A percentile compares a stretch with the other conserved stretches of the same genome.
Conservation (phyloP, 2,888 invertebrate species). For the Linnaemya tessellans region DNA sequence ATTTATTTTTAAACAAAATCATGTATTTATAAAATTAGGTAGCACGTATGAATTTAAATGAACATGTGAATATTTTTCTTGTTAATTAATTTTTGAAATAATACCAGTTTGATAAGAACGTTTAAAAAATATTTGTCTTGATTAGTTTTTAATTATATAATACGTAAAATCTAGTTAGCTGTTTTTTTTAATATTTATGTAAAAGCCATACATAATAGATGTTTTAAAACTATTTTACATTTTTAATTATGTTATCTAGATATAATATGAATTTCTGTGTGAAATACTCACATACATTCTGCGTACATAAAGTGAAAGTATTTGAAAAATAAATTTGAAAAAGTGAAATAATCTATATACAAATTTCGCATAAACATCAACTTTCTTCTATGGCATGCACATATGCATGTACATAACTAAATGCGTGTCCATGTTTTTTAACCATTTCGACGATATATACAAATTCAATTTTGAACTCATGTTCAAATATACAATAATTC, state of each 20-base stretch:
- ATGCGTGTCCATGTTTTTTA: too few relatives aligned
- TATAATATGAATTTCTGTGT: conserved; percentile 18
- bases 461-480: too few relatives aligned
- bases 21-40: conserved; percentile 49
- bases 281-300: conserved; percentile 7
- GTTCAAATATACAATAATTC: too few relatives aligned
- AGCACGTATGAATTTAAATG: conserved; percentile 37
- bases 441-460: too few relatives aligned
- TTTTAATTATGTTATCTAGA: conserved; percentile 20
- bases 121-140: conserved; percentile 8
- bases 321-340: background rate
- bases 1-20: background rate
- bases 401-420: background rate
- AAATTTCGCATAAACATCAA: background rate
- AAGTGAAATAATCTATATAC: background rate
- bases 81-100: conserved; percentile 52
- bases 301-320: conserved; percentile 11
- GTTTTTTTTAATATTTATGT: conserved; percentile 5
- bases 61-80: conserved; percentile 42
- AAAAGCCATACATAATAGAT: conserved; percentile 26
- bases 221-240: conserved; percentile 1
- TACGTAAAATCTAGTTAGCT: background rate
- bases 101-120: background rate
- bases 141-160: conserved; percentile 24
- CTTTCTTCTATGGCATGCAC: background rate